Evolutionary conservation across 2,797 vertebrate species (phyloP), one percentile per base, ranked within the genome.

Genomic region (Megalops cyprinoides): DNA sequence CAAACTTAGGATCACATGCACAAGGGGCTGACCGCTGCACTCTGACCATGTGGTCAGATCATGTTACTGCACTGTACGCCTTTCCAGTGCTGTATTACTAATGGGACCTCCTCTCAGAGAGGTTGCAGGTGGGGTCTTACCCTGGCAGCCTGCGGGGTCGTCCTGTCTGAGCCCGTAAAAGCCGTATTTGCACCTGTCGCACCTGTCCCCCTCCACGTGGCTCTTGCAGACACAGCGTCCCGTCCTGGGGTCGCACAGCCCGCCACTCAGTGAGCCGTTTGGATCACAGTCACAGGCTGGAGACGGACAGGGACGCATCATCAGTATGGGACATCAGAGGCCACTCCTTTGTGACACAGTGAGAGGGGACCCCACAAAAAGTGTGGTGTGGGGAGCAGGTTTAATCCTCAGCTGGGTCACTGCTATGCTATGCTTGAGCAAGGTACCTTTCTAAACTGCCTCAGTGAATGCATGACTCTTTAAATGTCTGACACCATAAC

Each of bases 261-360:
- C 95, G 0, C 80, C 84, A 0, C 83, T 89, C 58, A 92, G 0
- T 0, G 95, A 93, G 0, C 96, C 96, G 0, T 83, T 88, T 0
- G 89, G 88, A 85, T 96, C 87, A 74, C 97, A 98, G 81, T 89
- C 84, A 84, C 96, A 98, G 0, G 95, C 97, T 97, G 73, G n/a
- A 82, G 25, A 51, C 42, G 55, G 60, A 74, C 34, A 51, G 67
- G 42, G 81, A 37, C 31, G 55, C 20, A 39, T 69, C 65, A 69
- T 69, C 34, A 71, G 12, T 6, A 4, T 5, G 23, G 4, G n/a
- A 42, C 37, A 9, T 71, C 34, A 9, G 20, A n/a, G 37, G 67
- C 34, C 9, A 44, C 5, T 28, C 31, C 44, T 23, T 42, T 2
- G 28, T 20, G 31, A 18, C 34, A n/a, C 46, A 81, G 73, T 75